A percentile compares a stretch with the other conserved stretches of the same genome.
Evolutionary conservation across 2,888 invertebrate species (phyloP).

Genomic region (Heteromyza rotundicornis): DNA sequence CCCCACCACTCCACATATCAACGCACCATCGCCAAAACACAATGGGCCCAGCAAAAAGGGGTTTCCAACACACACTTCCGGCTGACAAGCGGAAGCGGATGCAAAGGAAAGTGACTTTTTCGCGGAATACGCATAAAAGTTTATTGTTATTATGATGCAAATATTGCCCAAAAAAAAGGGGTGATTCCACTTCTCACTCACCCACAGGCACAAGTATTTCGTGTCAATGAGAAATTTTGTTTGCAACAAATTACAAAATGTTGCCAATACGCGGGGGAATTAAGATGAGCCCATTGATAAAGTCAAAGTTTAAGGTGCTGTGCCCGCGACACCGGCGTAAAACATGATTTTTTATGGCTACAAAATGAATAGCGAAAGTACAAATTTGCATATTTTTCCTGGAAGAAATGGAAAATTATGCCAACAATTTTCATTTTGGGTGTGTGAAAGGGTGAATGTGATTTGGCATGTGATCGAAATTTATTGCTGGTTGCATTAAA

Average conservation of each 20-base stretch:
- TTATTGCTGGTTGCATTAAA: constrained; percentile 55
- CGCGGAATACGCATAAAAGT: constrained; percentile 47
- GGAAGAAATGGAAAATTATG: constrained; percentile 13
- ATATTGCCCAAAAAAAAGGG: constrained; percentile 13
- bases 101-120: constrained; percentile 31
- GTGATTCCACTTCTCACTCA: too few relatives aligned
- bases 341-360: constrained; percentile 30
- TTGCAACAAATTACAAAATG: constrained; percentile 47
- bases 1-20: too few relatives aligned
- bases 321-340: constrained; percentile 9
- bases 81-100: constrained; percentile 39
- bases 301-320: constrained; percentile 34
- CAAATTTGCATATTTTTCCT: constrained; percentile 46
- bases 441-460: not conserved
- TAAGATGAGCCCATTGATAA: constrained; percentile 25
- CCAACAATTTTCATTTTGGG: not conserved
- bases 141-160: constrained; percentile 48
- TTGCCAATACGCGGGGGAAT: constrained; percentile 46
- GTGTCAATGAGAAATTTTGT: constrained; percentile 26
- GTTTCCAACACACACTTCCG: constrained; percentile 19
- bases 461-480: constrained; percentile 32
- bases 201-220: too few relatives aligned
- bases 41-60: constrained; percentile 1
- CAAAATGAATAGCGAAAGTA: constrained; percentile 40
- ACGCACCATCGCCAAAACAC: too few relatives aligned